These are phyloP conservation scores for Myanophis thanlyinensis DNA, from an alignment of 2,113 vertebrate genomes.

Conservation along the genomic window DNA sequence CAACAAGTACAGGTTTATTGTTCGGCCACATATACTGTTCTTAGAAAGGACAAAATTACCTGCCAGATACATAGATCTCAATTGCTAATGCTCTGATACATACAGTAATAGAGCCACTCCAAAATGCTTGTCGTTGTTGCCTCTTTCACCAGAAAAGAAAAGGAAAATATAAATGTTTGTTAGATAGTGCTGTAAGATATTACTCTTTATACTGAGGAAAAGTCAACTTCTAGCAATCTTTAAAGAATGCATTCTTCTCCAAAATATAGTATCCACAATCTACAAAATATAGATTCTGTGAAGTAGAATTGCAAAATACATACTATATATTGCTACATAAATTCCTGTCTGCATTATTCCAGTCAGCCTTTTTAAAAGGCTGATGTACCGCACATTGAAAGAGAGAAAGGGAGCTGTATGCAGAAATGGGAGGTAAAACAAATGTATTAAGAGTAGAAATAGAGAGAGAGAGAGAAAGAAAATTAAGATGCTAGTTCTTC, in stretches of 20 bases:
- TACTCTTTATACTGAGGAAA: not conserved
- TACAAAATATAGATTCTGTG: not conserved
- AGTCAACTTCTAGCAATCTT: not conserved
- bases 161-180: not conserved
- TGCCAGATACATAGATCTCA: not conserved
- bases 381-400: not conserved
- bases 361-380: not conserved
- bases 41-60: not conserved
- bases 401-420: not conserved
- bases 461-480: conserved; percentile 8
- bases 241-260: not conserved
- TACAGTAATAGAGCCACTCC: not conserved
- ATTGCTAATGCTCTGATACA: not conserved
- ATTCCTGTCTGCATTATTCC: not conserved
- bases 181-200: not conserved
- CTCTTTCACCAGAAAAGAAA: not conserved
- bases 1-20: not conserved
- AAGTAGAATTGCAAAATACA: not conserved
- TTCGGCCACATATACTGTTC: not conserved
- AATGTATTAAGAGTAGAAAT: conserved; percentile 19
- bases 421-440: not conserved
- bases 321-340: not conserved
- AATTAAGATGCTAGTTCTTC: not conserved
- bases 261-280: not conserved
- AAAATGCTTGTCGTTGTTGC: not conserved